These are phyloP conservation scores for Hipposideros larvatus DNA, from an alignment of 2,797 vertebrate species.

Conservation along the genomic window DNA sequence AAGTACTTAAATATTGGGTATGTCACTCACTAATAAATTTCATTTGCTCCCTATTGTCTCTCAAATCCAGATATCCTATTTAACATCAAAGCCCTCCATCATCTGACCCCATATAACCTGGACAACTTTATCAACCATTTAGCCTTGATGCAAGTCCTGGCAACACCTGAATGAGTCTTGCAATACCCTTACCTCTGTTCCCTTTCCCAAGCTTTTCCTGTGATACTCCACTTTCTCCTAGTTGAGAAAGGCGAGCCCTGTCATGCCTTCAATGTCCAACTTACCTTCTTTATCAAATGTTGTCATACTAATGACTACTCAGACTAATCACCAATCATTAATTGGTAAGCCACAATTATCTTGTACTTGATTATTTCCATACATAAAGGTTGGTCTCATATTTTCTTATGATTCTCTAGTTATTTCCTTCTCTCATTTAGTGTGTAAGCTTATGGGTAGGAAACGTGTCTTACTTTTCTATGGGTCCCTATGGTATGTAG, in stretches of 20 bases:
- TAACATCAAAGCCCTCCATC: background rate
- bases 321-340: background rate
- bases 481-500: background rate
- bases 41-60: background rate
- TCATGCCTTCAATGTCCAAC: background rate
- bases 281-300: background rate
- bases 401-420: background rate
- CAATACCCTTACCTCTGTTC: background rate
- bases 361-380: background rate
- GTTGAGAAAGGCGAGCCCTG: background rate
- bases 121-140: background rate
- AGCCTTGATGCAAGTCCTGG: background rate
- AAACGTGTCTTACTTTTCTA: background rate
- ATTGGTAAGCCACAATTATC: background rate
- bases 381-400: background rate
- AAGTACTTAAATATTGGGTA: conserved; percentile 19
- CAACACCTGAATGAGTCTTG: background rate
- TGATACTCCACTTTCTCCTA: background rate
- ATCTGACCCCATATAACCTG: background rate
- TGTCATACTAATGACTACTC: background rate
- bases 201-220: background rate
- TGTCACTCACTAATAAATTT: conserved; percentile 13
- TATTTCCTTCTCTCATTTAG: background rate
- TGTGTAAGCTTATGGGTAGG: background rate
- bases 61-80: background rate